These are phyloP conservation scores for Drosophila atroscutellata DNA, from an alignment of 2,888 invertebrate species.

Conservation along the genomic window DNA sequence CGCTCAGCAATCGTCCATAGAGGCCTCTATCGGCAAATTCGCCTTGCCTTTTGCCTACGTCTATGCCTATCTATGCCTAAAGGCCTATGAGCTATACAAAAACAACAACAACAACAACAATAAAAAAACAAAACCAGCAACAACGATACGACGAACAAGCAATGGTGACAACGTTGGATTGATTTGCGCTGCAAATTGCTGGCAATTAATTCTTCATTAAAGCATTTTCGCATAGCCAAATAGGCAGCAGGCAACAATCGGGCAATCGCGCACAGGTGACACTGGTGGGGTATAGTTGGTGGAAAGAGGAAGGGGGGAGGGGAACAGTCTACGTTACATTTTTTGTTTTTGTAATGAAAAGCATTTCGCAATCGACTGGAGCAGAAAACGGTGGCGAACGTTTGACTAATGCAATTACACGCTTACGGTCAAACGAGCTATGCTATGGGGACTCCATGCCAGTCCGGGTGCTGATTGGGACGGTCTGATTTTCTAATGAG, in stretches of 20 bases:
- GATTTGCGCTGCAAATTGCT: constrained; percentile 83
- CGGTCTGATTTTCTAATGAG: constrained; percentile 75
- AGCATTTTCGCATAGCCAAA: constrained; percentile 82
- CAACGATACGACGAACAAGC: constrained; percentile 20
- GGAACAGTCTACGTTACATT: background rate
- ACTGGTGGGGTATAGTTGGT: background rate
- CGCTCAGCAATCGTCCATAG: constrained; percentile 25
- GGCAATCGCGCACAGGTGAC: constrained; percentile 11
- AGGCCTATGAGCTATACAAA: constrained; percentile 28
- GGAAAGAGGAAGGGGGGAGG: background rate
- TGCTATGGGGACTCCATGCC: constrained; percentile 43
- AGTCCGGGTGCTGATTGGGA: constrained; percentile 47
- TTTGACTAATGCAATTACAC: constrained; percentile 78
- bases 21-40: constrained; percentile 27
- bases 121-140: background rate
- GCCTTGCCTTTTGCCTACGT: constrained; percentile 11
- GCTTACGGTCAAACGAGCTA: constrained; percentile 74
- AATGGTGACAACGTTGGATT: constrained; percentile 73
- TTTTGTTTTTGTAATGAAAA: constrained; percentile 63
- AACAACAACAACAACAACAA: background rate
- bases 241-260: constrained; percentile 36
- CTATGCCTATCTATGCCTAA: constrained; percentile 20
- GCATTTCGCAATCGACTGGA: constrained; percentile 65
- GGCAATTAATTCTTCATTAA: constrained; percentile 84
- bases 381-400: constrained; percentile 36